Base-by-base conservation (phyloP, 2,888 invertebrate genomes). In the Spodoptera picta region DNA sequence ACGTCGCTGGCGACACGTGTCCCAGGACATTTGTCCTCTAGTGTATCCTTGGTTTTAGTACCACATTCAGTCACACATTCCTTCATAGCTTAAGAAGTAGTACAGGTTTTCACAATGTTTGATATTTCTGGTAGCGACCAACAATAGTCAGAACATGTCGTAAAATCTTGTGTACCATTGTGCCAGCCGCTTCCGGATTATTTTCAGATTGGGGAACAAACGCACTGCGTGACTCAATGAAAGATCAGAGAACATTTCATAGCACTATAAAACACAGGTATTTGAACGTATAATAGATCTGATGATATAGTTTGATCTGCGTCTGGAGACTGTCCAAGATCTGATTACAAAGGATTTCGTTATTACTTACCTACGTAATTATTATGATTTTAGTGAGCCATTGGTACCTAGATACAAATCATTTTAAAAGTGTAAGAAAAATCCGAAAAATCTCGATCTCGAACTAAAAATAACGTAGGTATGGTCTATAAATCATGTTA, bases 51-150 rank as follows among this genome's bases (percentile, higher is more conserved):
- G 1, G 19, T 1, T 19, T 19, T 19, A 19, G 19, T 1, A 19
- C 2, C 1, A 19, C 19, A 19, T 19, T 27, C 27, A 5, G 7
- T 36, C 6, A 41, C 14, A 49, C 2, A 10, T 45, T 19, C 7
- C 11, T 10, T 24, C 4, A 3, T 49, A 10, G 6, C 11, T 6
- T 9, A 24, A 43, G 9, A 23, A 14, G 19, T 19, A 36, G 7
- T 9, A n/a, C 14, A 10, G 11, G 11, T 43, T 47, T 53, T 56
- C 46, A 41, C 52, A 56, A 52, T 41, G 55, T 14, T 44, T 46
- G 36, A 44, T 72, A 71, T 72, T 66, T 55, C 71, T 59, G 54
- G 46, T 61, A 46, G 48, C 48, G 67, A 73, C 67, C 67, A 57
- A 70, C 67, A 61, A 64, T 65, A 46, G 44, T 61, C 43, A 31